These are phyloP conservation scores for Anoplius nigerrimus DNA, from an alignment of 2,888 invertebrate genomes.

Conservation along the genomic window DNA sequence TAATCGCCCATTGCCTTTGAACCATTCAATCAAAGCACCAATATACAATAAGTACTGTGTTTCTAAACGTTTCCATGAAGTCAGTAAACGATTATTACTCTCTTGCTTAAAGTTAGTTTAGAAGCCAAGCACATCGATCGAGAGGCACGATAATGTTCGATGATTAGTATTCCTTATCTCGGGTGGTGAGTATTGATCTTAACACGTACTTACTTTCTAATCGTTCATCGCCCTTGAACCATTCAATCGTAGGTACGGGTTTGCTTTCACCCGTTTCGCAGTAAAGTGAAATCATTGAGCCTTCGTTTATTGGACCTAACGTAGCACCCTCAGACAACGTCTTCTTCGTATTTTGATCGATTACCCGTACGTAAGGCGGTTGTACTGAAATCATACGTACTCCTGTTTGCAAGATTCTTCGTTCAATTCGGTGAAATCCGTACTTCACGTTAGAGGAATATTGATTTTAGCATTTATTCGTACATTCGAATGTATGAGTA, in stretches of 20 bases:
- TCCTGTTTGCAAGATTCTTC: too few relatives aligned
- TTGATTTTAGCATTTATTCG: too few relatives aligned
- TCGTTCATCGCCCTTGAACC: constrained; percentile 83
- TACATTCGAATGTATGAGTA: too few relatives aligned
- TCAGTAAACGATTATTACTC: too few relatives aligned
- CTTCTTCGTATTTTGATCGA: constrained; percentile 79
- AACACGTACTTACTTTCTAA: constrained; percentile 63
- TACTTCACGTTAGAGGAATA: too few relatives aligned
- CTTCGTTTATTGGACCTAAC: constrained; percentile 84
- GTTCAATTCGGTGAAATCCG: neutral
- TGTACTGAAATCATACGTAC: constrained; percentile 81
- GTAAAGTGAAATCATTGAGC: constrained; percentile 81
- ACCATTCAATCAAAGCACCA: constrained; percentile 91
- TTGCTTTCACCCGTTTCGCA: constrained; percentile 89
- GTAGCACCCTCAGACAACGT: constrained; percentile 80
- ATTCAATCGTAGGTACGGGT: constrained; percentile 88
- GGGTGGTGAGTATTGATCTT: too few relatives aligned
- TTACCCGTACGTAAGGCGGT: constrained; percentile 85
- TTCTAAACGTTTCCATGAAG: too few relatives aligned
- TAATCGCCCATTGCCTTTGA: constrained; percentile 78
- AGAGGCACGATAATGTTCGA: too few relatives aligned
- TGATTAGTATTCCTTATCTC: too few relatives aligned
- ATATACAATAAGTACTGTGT: too few relatives aligned
- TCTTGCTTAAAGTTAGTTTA: too few relatives aligned
- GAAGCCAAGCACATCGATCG: too few relatives aligned